Conservation (phyloP, 2,113 vertebrate genomes). For the Bungarus multicinctus region DNA sequence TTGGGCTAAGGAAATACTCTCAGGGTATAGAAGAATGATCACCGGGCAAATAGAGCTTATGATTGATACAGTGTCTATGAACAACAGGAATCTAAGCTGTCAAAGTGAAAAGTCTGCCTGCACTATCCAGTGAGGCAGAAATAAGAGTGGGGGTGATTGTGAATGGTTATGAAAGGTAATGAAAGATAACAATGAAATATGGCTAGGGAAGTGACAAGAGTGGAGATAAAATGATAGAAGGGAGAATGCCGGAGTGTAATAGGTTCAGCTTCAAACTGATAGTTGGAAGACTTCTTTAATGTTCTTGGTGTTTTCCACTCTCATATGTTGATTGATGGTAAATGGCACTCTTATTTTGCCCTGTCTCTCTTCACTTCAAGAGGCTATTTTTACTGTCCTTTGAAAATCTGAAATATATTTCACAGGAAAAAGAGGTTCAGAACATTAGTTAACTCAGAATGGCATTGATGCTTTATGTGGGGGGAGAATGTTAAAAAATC, state of each 20-base stretch:
- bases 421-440: background rate
- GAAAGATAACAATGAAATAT: conserved; percentile 24
- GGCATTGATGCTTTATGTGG: background rate
- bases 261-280: conserved; percentile 7
- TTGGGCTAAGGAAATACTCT: conserved; percentile 40
- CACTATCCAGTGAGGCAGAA: background rate
- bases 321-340: background rate
- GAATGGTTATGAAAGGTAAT: conserved; percentile 34
- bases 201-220: conserved; percentile 23
- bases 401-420: background rate
- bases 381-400: background rate
- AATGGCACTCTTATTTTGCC: background rate
- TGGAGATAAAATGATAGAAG: background rate
- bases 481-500: background rate
- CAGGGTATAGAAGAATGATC: conserved; percentile 41
- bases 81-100: conserved; percentile 1
- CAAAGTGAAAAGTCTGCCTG: conserved; percentile 13
- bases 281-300: conserved; percentile 4
- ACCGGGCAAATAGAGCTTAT: background rate
- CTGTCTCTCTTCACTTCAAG: background rate
- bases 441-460: background rate
- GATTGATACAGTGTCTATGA: conserved; percentile 1
- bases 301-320: background rate
- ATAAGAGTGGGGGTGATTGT: conserved; percentile 26
- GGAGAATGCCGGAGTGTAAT: background rate